phyloP scores from a whole-genome alignment of 2,888 invertebrate genomes.

The Noctua pronuba region DNA sequence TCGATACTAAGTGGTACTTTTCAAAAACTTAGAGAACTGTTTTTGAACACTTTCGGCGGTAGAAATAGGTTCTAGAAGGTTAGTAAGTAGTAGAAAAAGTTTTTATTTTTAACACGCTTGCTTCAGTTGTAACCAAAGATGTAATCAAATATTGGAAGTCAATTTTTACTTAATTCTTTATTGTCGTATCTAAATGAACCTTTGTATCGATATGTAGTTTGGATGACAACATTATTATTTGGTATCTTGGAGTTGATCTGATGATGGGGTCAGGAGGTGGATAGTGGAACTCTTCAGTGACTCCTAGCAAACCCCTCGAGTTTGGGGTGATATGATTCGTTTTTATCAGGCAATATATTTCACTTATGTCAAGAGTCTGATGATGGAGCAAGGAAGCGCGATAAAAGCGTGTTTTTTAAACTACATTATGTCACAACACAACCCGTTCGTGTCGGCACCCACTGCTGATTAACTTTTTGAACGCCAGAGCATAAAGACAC shows the following conservation, averaged over 20 bases:
- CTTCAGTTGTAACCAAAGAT: background rate
- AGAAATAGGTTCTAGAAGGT: background rate
- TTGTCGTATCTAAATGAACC: background rate
- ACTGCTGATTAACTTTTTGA: background rate
- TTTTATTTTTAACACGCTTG: background rate
- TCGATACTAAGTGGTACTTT: background rate
- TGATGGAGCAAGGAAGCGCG: background rate
- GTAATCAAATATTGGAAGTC: background rate
- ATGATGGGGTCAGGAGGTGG: background rate
- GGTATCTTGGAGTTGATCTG: background rate
- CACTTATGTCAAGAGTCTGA: background rate
- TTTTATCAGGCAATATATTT: background rate
- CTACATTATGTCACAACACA: background rate
- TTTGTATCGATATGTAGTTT: no score
- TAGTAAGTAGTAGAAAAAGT: no score
- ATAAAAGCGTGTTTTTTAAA: background rate
- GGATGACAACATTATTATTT: background rate
- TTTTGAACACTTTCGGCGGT: background rate
- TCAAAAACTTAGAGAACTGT: background rate
- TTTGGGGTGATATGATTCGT: background rate
- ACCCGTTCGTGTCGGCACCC: background rate
- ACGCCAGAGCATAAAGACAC: no score
- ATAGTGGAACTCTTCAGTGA: background rate
- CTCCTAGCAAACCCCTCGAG: background rate
- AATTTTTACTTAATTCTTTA: background rate